Evolutionary conservation across 2,888 invertebrate genomes (phyloP).

Genomic region (Pinctada fucata): DNA sequence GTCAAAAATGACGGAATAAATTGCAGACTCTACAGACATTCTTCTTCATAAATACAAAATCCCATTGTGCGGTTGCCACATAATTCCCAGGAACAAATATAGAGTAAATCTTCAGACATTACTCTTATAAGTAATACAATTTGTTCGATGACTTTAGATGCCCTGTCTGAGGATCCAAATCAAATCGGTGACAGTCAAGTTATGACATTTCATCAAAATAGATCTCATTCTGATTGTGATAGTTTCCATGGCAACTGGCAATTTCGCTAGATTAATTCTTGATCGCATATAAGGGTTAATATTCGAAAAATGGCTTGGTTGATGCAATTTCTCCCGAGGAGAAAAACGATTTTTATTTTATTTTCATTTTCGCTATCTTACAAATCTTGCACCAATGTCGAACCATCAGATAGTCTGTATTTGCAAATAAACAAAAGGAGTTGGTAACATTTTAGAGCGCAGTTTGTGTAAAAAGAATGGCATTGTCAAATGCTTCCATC

Average conservation of each 20-base stretch:
- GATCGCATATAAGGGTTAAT: slow-evolving; percentile 33
- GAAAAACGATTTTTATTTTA: slow-evolving; percentile 34
- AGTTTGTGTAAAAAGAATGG: slow-evolving; percentile 21
- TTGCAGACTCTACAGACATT: no score
- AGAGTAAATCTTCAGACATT: no score
- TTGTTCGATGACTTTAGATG: neutral
- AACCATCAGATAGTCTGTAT: slow-evolving; percentile 28
- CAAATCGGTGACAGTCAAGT: slow-evolving; percentile 22
- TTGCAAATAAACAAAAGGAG: slow-evolving; percentile 31
- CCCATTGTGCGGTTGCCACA: no score
- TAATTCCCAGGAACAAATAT: no score
- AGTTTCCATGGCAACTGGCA: slow-evolving; percentile 37
- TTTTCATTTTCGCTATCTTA: slow-evolving; percentile 38
- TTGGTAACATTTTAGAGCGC: neutral
- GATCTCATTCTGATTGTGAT: slow-evolving; percentile 33
- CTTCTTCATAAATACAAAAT: no score
- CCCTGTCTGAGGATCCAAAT: neutral
- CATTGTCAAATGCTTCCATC: slow-evolving; percentile 21
- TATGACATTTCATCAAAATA: slow-evolving; percentile 46
- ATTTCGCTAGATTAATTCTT: slow-evolving; percentile 37
- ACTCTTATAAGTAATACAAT: neutral
- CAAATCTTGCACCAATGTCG: slow-evolving; percentile 28
- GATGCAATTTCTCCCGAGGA: slow-evolving; percentile 26
- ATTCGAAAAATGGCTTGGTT: slow-evolving; percentile 42
- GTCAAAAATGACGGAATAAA: no score